phyloP scores from a whole-genome alignment of 2,888 invertebrate genomes.

The Drosophila ustulata region DNA sequence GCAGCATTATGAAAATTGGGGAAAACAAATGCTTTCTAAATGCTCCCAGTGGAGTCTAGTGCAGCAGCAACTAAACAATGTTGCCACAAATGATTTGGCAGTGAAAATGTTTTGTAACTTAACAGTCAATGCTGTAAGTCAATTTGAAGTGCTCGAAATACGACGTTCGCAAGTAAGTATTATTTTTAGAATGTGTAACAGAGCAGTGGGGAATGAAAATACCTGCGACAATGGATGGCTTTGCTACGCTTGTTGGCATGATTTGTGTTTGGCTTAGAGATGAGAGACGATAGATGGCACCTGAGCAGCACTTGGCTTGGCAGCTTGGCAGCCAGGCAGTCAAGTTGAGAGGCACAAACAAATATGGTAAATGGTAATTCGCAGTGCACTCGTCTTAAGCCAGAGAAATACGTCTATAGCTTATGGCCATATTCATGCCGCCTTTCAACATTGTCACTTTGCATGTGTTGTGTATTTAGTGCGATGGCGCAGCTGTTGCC shows the following conservation, averaged over 20 bases:
- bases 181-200: constrained; percentile 12
- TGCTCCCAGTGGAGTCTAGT: background rate
- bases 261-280: constrained; percentile 2
- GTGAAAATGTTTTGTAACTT: background rate
- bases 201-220: constrained; percentile 1
- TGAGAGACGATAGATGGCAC: background rate
- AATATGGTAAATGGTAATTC: constrained; percentile 11
- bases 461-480: constrained; percentile 37
- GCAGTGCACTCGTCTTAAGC: constrained; percentile 10
- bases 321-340: constrained; percentile 11
- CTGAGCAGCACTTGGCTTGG: constrained; percentile 7
- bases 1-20: background rate
- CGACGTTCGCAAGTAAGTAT: background rate
- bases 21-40: background rate
- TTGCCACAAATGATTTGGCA: background rate
- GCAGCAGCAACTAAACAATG: background rate
- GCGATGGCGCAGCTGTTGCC: constrained; percentile 61
- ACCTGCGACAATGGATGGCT: constrained; percentile 7
- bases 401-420: constrained; percentile 23
- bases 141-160: constrained; percentile 1
- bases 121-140: constrained; percentile 8
- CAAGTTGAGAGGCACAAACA: constrained; percentile 2
- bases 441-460: constrained; percentile 30
- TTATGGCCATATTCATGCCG: constrained; percentile 3
- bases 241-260: background rate